Evolutionary conservation across 2,888 invertebrate genomes (phyloP), one percentile per base, ranked within the genome.

Genomic region (Phorcus lineatus): DNA sequence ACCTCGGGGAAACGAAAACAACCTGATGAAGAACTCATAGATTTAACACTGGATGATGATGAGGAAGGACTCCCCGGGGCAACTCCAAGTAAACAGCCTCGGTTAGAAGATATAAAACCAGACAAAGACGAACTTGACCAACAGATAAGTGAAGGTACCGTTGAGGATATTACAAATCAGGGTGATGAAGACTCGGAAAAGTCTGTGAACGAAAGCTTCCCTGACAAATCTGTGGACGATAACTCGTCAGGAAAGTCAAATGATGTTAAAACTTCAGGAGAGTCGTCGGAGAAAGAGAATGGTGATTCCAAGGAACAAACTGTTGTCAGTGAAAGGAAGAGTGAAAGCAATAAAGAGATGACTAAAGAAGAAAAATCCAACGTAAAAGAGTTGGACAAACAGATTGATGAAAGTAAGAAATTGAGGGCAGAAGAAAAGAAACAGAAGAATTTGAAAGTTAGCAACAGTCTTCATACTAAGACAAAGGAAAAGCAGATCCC

Each of bases 1-100:
- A 67, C 54, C n/a, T 13, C 53, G 4, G 40, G 78, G 13, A 22
- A 53, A 11, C 47, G 53, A 52, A 74, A 74, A 47, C 13, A 16
- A 16, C 76, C 57, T 28, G 53, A 28, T 17, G 54, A 17, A 22
- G 77, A 52, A 17, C 24, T 86, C 24, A 85, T 87, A 7, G 86
- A 86, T 36, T 82, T 87, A 7, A 87, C 87, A 17, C 17, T 83
- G 3, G 84, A 85, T n/a, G 82, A 81, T 11, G 82, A 82, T 11
- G 79, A 76, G 9, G 66, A 36, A 11, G 57, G 2, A 52, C 47
- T 31, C 19, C 16, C 47, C 22, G 24, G 9, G 6, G 4, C 75
- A 28, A 57, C 78, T 66, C 40, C 76, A 13, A 74, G 57, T 31
- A 74, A 47, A 19, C 17, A n/a, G 40, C 24, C 47, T 19, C 31